Evolutionary conservation across 2,888 invertebrate species (phyloP).

Genomic region (Podotricha telesiphe): DNA sequence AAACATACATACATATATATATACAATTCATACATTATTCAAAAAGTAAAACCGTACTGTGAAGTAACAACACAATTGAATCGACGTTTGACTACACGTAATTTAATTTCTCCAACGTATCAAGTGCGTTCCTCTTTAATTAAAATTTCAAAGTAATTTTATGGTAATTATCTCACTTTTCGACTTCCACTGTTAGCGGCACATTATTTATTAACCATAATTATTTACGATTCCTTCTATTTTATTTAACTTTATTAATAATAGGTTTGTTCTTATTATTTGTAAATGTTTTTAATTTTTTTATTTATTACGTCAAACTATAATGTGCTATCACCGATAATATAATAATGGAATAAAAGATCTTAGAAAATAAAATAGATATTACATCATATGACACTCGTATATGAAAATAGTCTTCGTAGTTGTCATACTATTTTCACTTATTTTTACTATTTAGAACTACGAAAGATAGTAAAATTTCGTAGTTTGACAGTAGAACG

Average conservation of each 20-base stretch:
- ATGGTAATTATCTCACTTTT: constrained; percentile 41
- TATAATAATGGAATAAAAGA: too few relatives aligned
- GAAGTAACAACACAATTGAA: constrained; percentile 13
- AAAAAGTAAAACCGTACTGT: constrained; percentile 2
- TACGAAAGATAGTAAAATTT: too few relatives aligned
- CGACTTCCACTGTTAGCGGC: constrained; percentile 47
- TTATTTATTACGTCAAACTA: background rate
- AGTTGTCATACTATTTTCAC: too few relatives aligned
- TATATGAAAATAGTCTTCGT: too few relatives aligned
- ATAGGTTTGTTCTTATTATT: background rate
- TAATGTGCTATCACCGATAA: too few relatives aligned
- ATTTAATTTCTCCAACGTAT: constrained; percentile 39
- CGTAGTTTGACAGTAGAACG: too few relatives aligned
- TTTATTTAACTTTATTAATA: constrained; percentile 51
- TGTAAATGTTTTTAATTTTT: background rate
- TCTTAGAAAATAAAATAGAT: too few relatives aligned
- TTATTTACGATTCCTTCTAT: constrained; percentile 50
- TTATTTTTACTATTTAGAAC: too few relatives aligned
- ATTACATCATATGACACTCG: too few relatives aligned
- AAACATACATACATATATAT: background rate
- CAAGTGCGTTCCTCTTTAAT: constrained; percentile 52
- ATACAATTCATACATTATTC: background rate
- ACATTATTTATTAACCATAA: constrained; percentile 56
- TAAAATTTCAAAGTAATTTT: constrained; percentile 61
- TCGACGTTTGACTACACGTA: constrained; percentile 31